Evolutionary conservation across 2,888 invertebrate species (phyloP).

Genomic region (Thyatira batis): DNA sequence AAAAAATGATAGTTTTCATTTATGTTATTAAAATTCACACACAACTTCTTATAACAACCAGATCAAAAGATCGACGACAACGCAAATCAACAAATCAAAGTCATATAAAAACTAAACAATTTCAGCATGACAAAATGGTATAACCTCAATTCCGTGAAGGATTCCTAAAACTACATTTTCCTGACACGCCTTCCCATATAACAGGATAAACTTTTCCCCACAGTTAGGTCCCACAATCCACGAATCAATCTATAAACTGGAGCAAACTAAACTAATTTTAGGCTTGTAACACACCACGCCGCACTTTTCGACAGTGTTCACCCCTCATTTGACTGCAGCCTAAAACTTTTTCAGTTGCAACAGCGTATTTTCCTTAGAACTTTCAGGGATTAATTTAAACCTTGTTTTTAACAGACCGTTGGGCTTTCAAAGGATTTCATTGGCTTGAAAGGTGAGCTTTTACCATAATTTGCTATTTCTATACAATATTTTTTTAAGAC

Average conservation of each 20-base stretch:
- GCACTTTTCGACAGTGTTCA: neutral
- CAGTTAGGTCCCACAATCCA: neutral
- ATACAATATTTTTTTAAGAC: too few species aligned
- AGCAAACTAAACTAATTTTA: neutral
- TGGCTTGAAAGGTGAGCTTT: neutral
- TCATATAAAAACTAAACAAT: too few species aligned
- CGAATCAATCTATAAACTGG: neutral
- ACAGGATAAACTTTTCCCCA: neutral
- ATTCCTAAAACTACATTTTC: too few species aligned
- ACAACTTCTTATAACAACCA: too few species aligned
- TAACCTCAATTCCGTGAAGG: too few species aligned
- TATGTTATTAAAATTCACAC: too few species aligned
- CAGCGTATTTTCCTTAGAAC: neutral
- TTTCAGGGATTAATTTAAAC: neutral
- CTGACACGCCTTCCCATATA: too few species aligned
- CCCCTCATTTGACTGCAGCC: neutral
- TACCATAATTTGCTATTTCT: too few species aligned
- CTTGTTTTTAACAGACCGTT: neutral
- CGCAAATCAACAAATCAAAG: too few species aligned
- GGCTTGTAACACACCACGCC: neutral
- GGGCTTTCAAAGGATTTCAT: neutral
- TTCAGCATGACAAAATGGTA: too few species aligned
- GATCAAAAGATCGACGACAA: too few species aligned
- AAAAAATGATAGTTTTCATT: too few species aligned
- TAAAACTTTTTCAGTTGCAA: neutral